phyloP scores from a whole-genome alignment of 2,113 vertebrate genomes.

The Perca flavescens region DNA sequence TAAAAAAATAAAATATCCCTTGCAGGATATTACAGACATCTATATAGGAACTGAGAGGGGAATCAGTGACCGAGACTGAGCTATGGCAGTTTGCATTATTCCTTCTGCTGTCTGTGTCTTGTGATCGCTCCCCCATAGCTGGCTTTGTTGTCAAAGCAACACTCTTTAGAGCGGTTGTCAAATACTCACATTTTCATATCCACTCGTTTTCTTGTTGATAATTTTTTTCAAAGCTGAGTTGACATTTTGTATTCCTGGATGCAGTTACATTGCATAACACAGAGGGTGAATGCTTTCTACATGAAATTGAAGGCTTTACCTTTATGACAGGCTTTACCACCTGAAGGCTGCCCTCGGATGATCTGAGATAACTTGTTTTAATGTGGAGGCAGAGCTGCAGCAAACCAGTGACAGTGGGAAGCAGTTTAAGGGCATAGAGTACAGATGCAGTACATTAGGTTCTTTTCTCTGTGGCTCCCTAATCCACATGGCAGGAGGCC shows the following conservation, averaged over 20 bases:
- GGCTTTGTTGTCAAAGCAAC: slow-evolving; percentile 38
- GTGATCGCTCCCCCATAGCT: slow-evolving; percentile 20
- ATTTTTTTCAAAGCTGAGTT: slow-evolving; percentile 33
- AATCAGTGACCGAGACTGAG: slow-evolving; percentile 7
- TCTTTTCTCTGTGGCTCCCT: slow-evolving; percentile 52
- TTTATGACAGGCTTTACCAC: slow-evolving; percentile 5
- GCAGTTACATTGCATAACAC: slow-evolving; percentile 7
- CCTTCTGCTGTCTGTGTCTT: slow-evolving; percentile 16
- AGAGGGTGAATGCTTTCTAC: slow-evolving; percentile 29
- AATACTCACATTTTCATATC: slow-evolving; percentile 29
- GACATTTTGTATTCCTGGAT: slow-evolving; percentile 26
- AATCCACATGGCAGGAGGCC: slow-evolving; percentile 61
- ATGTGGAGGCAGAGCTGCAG: slow-evolving; percentile 29
- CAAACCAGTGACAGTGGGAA: slow-evolving; percentile 28
- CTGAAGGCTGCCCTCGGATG: slow-evolving; percentile 15
- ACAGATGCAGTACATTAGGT: slow-evolving; percentile 50
- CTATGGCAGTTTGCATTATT: slow-evolving; percentile 30
- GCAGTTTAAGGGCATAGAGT: slow-evolving; percentile 45
- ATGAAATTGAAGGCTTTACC: slow-evolving; percentile 28
- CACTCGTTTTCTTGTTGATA: slow-evolving; percentile 47
- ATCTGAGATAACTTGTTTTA: slow-evolving; percentile 30
- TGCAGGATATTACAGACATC: background rate
- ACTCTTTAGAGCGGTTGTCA: slow-evolving; percentile 16
- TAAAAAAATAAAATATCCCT: background rate
- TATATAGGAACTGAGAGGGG: slow-evolving; percentile 16